A percentile compares a stretch with the other conserved stretches of the same genome.
These are phyloP conservation scores for Bugulina stolonifera DNA, from an alignment of 2,888 invertebrate genomes.

Conservation along the genomic window DNA sequence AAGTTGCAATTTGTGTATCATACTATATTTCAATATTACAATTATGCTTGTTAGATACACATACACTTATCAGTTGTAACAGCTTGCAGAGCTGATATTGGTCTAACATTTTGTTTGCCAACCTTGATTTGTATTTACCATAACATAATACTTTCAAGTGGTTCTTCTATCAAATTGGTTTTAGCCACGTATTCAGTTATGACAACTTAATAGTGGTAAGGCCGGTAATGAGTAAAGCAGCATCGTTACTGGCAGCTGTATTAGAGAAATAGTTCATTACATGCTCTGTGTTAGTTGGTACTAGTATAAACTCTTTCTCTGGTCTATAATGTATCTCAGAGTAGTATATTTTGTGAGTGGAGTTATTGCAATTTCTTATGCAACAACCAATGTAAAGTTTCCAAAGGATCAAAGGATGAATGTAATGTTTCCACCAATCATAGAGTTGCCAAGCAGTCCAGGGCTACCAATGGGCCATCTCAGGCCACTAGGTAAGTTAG, in stretches of 20 bases:
- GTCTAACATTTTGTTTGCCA: neutral
- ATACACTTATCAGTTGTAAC: neutral
- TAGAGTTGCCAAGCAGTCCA: neutral
- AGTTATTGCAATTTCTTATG: too few species aligned
- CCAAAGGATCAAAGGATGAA: conserved; percentile 11
- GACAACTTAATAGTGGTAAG: neutral
- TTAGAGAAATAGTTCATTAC: too few species aligned
- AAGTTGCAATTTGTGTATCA: too few species aligned
- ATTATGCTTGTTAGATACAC: too few species aligned
- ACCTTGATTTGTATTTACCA: neutral
- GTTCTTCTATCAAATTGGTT: neutral
- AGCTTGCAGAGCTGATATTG: neutral
- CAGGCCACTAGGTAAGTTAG: conserved; percentile 2
- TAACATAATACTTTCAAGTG: neutral
- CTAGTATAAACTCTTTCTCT: too few species aligned
- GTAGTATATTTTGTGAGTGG: too few species aligned
- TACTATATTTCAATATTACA: too few species aligned
- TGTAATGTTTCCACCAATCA: conserved; percentile 4
- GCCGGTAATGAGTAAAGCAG: too few species aligned
- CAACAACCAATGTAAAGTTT: neutral
- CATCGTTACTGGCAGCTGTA: too few species aligned
- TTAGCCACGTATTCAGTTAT: neutral
- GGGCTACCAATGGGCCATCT: conserved; percentile 12
- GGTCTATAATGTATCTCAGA: too few species aligned
- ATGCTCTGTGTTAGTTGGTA: too few species aligned